Base-by-base conservation (phyloP, 2,113 vertebrate genomes). In the Sylvietta virens region DNA sequence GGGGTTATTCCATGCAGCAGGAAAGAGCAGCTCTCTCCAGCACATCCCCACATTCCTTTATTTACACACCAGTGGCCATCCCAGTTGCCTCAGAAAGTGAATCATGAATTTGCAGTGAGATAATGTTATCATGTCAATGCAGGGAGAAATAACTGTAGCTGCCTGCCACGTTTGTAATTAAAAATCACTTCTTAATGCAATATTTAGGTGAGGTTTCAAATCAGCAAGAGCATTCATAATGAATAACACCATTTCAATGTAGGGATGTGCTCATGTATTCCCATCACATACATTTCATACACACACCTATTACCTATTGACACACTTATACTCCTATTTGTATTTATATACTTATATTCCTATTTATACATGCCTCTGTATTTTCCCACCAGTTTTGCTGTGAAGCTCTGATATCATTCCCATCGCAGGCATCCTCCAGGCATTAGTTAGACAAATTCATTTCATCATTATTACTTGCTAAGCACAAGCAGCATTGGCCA, bases 391-490 rank as follows among this genome's bases (percentile, higher is more conserved):
- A 77, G 72, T 58, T 82, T 37, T 61, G 11, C 47, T 85, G n/a
- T 39, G 33, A 57, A 88, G 31, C n/a, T 81, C 81, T 85, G 66
- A 21, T 65, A 93, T 37, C 58, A 33, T 73, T 88, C 39, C 51
- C 58, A 24, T 83, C 47, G 23, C 56, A 80, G 58, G 24, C 31
- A 58, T 73, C 67, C 76, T 90, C 53, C 42, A 65, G 82, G 76
- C 85, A 90, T 80, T 66, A 33, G 2, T 88, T 57, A 64, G 47
- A 81, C 88, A 90, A 69, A 93, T 81, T 60, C 69, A 69, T 81
- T 83, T 89, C 72, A 71, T 92, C 60, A 9, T 81, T 88, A 67
- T 90, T 76, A 67, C 90, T 92, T 94, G 67, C 74, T 93, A 82
- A 91, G 81, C 79, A 90, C 51, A 85, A 60, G 56, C 71, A 85